These are phyloP conservation scores for Nephrocerus scutellatus DNA, from an alignment of 2,888 invertebrate genomes.

Conservation along the genomic window DNA sequence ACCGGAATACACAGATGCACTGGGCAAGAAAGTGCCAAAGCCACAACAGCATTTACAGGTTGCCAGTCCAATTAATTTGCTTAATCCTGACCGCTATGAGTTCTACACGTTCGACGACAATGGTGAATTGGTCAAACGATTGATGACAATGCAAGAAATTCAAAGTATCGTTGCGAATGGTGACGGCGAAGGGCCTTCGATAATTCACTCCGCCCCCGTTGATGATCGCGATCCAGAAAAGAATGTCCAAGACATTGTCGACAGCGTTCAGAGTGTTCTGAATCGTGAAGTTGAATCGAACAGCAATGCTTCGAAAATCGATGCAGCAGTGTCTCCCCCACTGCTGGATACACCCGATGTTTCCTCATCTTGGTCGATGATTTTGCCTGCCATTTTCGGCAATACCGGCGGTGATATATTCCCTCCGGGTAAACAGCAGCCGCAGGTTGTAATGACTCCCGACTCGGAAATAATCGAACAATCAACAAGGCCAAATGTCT, in stretches of 20 bases:
- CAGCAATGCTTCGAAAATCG: constrained; percentile 41
- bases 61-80: constrained; percentile 71
- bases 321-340: constrained; percentile 31
- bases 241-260: constrained; percentile 71
- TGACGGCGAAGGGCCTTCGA: constrained; percentile 57
- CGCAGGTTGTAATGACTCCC: constrained; percentile 46
- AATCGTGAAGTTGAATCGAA: constrained; percentile 64
- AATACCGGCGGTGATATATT: constrained; percentile 59
- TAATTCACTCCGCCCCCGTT: constrained; percentile 38
- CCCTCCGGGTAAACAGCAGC: constrained; percentile 50
- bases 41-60: constrained; percentile 57
- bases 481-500: constrained; percentile 30
- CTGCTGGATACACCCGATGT: constrained; percentile 66
- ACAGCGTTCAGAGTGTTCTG: constrained; percentile 74
- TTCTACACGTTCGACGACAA: constrained; percentile 81
- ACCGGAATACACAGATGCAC: constrained; percentile 61
- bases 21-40: constrained; percentile 61
- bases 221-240: constrained; percentile 55
- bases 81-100: constrained; percentile 78
- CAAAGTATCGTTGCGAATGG: constrained; percentile 78
- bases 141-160: constrained; percentile 80
- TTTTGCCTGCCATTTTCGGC: constrained; percentile 72
- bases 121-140: constrained; percentile 71
- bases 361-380: constrained; percentile 72
- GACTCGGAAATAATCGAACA: constrained; percentile 45